Evolutionary conservation across 2,888 invertebrate species (phyloP).

Genomic region (Philonicus albiceps): DNA sequence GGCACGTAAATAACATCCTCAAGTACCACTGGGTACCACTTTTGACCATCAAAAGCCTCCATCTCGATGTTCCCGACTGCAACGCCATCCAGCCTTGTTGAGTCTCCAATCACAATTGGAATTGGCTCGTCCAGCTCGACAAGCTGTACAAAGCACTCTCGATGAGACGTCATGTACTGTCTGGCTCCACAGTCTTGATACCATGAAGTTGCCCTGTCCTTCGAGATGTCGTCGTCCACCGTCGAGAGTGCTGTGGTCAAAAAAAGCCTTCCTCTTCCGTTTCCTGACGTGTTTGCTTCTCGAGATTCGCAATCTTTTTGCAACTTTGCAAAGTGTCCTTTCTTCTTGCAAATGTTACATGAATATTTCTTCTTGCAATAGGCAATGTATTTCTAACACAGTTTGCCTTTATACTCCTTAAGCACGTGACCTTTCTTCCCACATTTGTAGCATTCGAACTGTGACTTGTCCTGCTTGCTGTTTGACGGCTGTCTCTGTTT

Average conservation of each 20-base stretch:
- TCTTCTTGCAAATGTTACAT: background rate
- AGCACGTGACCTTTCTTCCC: background rate
- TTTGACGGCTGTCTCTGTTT: background rate
- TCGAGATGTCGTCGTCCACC: background rate
- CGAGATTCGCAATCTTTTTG: background rate
- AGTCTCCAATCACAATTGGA: background rate
- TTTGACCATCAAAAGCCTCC: background rate
- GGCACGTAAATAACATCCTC: background rate
- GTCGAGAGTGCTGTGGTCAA: background rate
- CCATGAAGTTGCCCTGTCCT: background rate
- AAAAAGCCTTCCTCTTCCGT: background rate
- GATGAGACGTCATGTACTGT: background rate
- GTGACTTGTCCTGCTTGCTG: background rate
- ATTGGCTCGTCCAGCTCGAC: background rate
- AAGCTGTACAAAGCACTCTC: background rate
- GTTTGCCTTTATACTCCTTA: background rate
- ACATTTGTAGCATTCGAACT: background rate
- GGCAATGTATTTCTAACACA: background rate
- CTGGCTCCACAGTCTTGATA: constrained; percentile 3
- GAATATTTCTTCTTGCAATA: background rate
- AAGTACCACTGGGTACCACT: background rate
- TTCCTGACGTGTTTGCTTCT: background rate
- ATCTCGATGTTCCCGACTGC: background rate
- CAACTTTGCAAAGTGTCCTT: background rate
- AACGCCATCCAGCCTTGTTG: background rate